These are phyloP conservation scores for Eupithecia vulgata DNA, from an alignment of 2,888 invertebrate species.

Conservation along the genomic window DNA sequence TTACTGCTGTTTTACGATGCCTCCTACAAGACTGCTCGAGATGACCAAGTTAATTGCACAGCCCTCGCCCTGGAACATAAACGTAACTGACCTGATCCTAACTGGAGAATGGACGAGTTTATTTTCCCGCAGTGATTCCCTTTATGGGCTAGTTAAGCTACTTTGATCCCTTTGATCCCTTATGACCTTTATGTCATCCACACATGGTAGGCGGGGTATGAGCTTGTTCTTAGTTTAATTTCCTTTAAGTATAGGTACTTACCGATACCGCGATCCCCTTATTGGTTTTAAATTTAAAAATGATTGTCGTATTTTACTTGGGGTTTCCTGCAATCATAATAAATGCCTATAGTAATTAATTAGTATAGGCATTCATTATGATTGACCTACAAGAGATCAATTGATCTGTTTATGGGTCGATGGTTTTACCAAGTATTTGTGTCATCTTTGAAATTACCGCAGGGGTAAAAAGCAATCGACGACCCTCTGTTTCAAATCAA, in stretches of 20 bases:
- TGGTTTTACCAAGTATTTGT: too few relatives aligned
- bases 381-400: too few relatives aligned
- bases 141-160: constrained; percentile 9
- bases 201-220: background rate
- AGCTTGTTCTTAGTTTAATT: background rate
- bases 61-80: constrained; percentile 34
- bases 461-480: too few relatives aligned
- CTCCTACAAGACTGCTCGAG: constrained; percentile 29
- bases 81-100: constrained; percentile 31
- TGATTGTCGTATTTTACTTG: too few relatives aligned
- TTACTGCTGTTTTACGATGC: constrained; percentile 46
- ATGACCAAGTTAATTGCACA: constrained; percentile 39
- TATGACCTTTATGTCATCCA: constrained; percentile 1
- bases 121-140: constrained; percentile 12
- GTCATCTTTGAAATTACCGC: too few relatives aligned
- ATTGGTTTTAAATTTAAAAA: background rate
- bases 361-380: too few relatives aligned
- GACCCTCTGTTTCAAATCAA: too few relatives aligned
- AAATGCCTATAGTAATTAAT: too few relatives aligned
- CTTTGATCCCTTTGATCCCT: constrained; percentile 4
- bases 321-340: too few relatives aligned
- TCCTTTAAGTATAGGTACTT: background rate
- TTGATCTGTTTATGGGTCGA: too few relatives aligned
- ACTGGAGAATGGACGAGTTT: background rate
- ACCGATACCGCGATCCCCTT: background rate